Conservation (phyloP, 2,113 vertebrate genomes). For the Thamnophis sirtalis region DNA sequence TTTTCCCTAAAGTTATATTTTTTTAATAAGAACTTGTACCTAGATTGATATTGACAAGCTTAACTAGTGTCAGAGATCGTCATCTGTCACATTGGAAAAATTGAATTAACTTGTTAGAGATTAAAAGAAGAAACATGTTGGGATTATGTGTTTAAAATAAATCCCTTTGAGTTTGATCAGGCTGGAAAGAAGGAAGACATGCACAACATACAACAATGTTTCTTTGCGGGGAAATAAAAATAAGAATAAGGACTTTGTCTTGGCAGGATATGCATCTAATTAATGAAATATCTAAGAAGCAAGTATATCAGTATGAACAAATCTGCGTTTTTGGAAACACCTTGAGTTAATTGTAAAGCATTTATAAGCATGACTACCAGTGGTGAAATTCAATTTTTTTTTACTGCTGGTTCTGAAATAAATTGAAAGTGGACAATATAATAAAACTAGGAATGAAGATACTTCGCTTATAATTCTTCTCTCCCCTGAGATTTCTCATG, state of each 20-base stretch:
- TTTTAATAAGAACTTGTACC: constrained; percentile 37
- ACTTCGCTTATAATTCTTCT: not conserved
- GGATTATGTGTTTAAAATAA: constrained; percentile 39
- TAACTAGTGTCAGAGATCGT: constrained; percentile 44
- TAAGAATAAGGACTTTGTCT: constrained; percentile 1
- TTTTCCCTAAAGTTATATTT: constrained; percentile 19
- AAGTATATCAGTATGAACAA: not conserved
- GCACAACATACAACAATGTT: not conserved
- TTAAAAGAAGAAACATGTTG: constrained; percentile 39
- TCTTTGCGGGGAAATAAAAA: not conserved
- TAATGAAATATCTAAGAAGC: not conserved
- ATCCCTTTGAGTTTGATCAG: constrained; percentile 22
- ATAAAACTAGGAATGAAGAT: accelerated
- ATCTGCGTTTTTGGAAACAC: not conserved
- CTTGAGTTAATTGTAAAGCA: not conserved
- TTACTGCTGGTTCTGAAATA: too few relatives aligned
- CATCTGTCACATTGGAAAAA: constrained; percentile 30
- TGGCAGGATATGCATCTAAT: not conserved
- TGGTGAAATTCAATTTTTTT: too few relatives aligned
- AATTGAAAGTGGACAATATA: not conserved
- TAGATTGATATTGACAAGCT: constrained; percentile 45
- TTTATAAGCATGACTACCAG: not conserved
- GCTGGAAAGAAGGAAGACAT: constrained; percentile 40
- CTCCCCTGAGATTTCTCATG: not conserved
- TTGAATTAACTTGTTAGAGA: constrained; percentile 18